Conservation (phyloP, 2,888 invertebrate species). For the Pachydiplax longipennis region DNA sequence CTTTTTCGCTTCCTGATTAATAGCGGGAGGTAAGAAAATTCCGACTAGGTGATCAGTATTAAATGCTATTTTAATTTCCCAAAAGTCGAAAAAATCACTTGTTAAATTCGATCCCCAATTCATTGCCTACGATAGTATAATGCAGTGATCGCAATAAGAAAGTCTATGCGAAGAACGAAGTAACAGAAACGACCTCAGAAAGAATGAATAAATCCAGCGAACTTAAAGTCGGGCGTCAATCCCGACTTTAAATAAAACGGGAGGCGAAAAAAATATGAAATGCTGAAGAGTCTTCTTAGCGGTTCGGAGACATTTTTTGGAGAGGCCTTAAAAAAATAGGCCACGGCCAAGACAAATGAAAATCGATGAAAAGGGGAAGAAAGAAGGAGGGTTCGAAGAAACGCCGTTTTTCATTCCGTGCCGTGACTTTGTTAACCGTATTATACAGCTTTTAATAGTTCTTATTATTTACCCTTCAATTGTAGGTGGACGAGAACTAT, state of each 20-base stretch:
- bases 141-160: not conserved
- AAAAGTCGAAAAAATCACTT: no score
- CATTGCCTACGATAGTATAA: not conserved
- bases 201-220: not conserved
- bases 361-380: conserved; percentile 24
- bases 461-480: no score
- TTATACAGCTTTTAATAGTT: no score
- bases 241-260: not conserved
- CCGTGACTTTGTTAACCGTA: no score
- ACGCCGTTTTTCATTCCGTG: no score
- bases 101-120: no score
- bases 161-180: not conserved
- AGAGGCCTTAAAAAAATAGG: conserved; percentile 44
- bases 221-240: not conserved
- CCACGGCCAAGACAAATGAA: conserved; percentile 43
- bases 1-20: no score
- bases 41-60: no score
- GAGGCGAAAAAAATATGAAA: conserved; percentile 7
- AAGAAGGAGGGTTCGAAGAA: not conserved
- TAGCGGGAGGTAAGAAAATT: no score
- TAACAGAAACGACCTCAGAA: not conserved
- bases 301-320: conserved; percentile 39
- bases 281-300: conserved; percentile 9
- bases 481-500: no score
- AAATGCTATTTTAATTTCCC: no score